Base-by-base conservation (phyloP, 2,113 vertebrate genomes). In the Beaufortia kweichowensis region DNA sequence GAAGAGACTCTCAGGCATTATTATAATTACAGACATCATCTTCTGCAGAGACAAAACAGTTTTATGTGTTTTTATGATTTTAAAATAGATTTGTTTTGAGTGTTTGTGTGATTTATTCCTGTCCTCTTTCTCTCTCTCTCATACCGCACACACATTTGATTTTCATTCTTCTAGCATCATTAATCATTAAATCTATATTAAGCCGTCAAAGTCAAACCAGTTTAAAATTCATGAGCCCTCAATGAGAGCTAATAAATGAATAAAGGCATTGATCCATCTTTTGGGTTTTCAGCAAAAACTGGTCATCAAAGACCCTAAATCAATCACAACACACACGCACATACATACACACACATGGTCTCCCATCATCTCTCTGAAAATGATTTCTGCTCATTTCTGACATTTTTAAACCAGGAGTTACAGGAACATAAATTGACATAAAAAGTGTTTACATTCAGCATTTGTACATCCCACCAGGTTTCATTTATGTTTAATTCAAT, bases 141-240 rank as follows among this genome's bases (percentile, higher is more conserved):
- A 7, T 2, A 50, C 17, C 19, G n/a, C 9, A 39, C 35, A 39
- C 35, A 39, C 35, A 6, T 4, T 39, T 63, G 23, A 39, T 39
- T 39, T 63, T 63, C 6, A 35, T 63, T 14, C 9, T n/a, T 11
- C 23, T 63, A 39, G 61, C 21, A 6, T 12, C 33, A 35, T 50
- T 50, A 50, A 50, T 63, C 60, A 39, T 39, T 63, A 63, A 63
- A 63, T 39, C 61, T 39, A 23, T 39, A 63, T 50, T 50, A 23
- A 14, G 31, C 11, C 39, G n/a, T 39, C 48, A 50, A n/a, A 35
- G 19, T 62, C 59, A 33, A 33, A 9, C 17, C 19, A 29, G 33
- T 63, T 63, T 63, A 63, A 63, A 63, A 62, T 62, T 8, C 19
- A 63, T 63, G 39, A 63, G 33, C 31, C n/a, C 61, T 6, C 19